Base-by-base conservation (phyloP, 1,140 invertebrate species). In the Cataglyphis hispanica region DNA sequence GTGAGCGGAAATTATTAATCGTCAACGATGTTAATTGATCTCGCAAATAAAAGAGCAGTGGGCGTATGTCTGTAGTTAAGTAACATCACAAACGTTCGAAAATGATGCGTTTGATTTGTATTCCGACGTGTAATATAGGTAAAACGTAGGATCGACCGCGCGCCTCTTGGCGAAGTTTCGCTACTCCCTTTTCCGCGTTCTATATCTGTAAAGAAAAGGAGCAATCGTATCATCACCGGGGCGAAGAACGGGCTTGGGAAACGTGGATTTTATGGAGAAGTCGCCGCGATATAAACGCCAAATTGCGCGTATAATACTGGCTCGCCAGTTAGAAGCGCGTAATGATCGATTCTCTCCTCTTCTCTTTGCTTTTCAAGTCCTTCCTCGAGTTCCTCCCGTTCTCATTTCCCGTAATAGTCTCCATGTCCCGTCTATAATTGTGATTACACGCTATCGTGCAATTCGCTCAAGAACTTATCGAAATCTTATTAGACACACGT, bases 191-290 rank as follows among this genome's bases (percentile, higher is more conserved):
- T 85, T 10, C 16, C 53, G 60, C 74, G 75, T 86, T 87, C 89
- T 91, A 91, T 88, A 89, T 91, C 80, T 25, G 88, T 89, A 90
- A 69, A 77, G 77, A 89, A 90, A 90, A 86, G 72, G 37, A 89
- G 37, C 27, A 86, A 78, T 19, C 31, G 31, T 31, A 31, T 31
- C 31, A 31, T 31, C 31, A 16, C 0, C 34, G n/a, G 22, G 27
- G 60, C n/a, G 5, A 43, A 7, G 64, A 69, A 31, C 75, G 69
- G 34, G 8, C 10, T 10, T 13, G 69, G 19, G 40, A 76, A 50
- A 75, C 16, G 72, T 53, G 22, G 40, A 76, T 74, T 69, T 75
- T 58, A 63, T 10, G 43, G 4, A 61, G 46, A 85, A 75, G 60
- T 40, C 37, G 27, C 43, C 50, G 40, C 40, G 53, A 70, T 61